These are phyloP conservation scores for Cichlasoma orientale DNA, from an alignment of 2,797 vertebrate species.

Conservation along the genomic window DNA sequence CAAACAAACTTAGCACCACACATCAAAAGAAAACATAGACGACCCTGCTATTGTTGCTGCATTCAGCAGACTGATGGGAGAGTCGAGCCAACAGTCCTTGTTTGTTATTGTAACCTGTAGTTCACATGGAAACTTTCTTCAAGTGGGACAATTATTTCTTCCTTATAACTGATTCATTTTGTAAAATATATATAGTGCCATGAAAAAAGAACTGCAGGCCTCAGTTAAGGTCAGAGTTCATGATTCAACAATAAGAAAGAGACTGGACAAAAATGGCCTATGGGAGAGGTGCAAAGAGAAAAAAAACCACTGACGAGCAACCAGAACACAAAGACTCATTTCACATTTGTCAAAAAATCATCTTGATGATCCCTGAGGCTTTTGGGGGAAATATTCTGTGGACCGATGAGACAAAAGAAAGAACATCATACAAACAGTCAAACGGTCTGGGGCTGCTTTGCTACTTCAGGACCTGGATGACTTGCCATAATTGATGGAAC, in stretches of 20 bases:
- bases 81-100: neutral
- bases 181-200: neutral
- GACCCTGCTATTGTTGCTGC: neutral
- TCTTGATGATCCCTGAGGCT: too few species aligned
- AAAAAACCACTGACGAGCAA: too few species aligned
- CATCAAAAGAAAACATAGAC: neutral
- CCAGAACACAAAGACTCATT: too few species aligned
- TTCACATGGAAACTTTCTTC: neutral
- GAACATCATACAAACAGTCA: neutral
- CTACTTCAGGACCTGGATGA: neutral
- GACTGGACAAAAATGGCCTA: too few species aligned
- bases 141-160: neutral
- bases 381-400: too few species aligned
- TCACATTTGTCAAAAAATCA: too few species aligned
- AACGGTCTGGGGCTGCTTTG: neutral
- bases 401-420: too few species aligned
- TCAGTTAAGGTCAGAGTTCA: too few species aligned
- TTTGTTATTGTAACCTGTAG: neutral
- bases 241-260: too few species aligned
- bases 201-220: too few species aligned
- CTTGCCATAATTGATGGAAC: neutral
- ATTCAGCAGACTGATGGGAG: neutral
- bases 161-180: neutral
- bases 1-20: neutral
- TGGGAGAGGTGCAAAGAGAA: too few species aligned